Base-by-base conservation (phyloP, 1,140 invertebrate species). In the Drosophila mayri region DNA sequence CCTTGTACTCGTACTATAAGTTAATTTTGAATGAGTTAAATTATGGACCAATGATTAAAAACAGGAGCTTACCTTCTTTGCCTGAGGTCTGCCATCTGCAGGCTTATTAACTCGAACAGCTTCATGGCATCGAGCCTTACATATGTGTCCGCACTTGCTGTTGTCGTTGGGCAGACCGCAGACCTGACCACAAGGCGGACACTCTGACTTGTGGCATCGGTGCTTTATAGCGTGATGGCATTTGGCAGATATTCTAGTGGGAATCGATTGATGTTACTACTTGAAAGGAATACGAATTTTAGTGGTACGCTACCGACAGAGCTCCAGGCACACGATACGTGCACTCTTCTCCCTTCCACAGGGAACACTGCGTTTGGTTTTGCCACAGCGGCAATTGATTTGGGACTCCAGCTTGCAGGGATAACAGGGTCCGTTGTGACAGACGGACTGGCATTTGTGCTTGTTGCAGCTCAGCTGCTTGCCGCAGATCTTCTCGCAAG, bases 401-500 rank as follows among this genome's bases (percentile, higher is more conserved):
- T 95, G 94, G 5, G 96, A 96, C 25, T 95, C 96, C 61, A 96
- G 91, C 5, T 95, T 95, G 82, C 98, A 99, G 0, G 98, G 98
- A 93, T 98, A 99, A 81, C 98, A 99, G 0, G 96, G 96, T 1
- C 98, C 98, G 76, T 94, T 95, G 90, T 99, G 98, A 92, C 98
- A 99, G 1, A 96, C 94, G 35, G 95, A 96, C 11, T 94, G 93
- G 92, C 98, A 99, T 93, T 98, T 98, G 92, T 99, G 98, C 58
- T 97, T 96, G 11, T 96, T 95, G 92, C 98, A 99, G 20, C 95
- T 95, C 3, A 99, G 92, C 1, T 95, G 95, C 91, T 96, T 96
- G 10, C 96, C 96, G 93, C 98, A 99, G 1, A 95, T 93, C 92
- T 98, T 98, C 85, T 98, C 97, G 93, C 98, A 99, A 0, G 95